These are phyloP conservation scores for Thaleichthys pacificus DNA, from an alignment of 2,797 vertebrate genomes.

Conservation along the genomic window DNA sequence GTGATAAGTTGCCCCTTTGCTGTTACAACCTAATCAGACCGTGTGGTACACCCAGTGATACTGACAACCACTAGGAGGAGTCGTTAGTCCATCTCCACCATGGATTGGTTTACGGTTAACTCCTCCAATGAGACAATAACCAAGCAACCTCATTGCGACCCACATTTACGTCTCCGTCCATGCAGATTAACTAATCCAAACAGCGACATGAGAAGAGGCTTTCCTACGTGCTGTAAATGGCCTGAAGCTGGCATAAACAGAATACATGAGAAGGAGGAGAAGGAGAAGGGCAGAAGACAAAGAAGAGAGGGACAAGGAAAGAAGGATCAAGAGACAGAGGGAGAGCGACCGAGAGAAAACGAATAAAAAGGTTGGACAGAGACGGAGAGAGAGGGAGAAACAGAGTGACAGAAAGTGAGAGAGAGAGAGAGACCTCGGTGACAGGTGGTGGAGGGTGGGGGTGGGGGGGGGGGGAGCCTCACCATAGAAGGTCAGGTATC, in stretches of 20 bases:
- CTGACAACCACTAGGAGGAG: conserved; percentile 57
- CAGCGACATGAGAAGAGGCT: neutral
- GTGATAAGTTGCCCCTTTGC: too few species aligned
- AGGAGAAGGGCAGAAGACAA: neutral
- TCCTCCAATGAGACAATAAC: too few species aligned
- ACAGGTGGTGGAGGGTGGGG: neutral
- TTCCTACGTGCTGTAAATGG: neutral
- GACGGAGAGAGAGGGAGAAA: conserved; percentile 7
- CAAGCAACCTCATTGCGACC: too few species aligned
- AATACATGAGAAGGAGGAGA: neutral
- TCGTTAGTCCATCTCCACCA: neutral
- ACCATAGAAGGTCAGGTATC: conserved; percentile 99
- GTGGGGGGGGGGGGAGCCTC: conserved; percentile 55
- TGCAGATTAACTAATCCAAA: neutral
- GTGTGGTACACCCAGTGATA: too few species aligned
- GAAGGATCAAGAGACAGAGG: conserved; percentile 7
- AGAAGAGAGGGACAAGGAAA: neutral
- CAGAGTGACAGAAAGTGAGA: conserved; percentile 1
- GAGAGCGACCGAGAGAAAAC: conserved; percentile 6
- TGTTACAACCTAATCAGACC: too few species aligned
- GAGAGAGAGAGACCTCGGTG: neutral
- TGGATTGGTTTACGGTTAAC: too few species aligned
- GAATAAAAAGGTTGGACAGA: neutral
- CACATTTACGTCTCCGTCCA: neutral
- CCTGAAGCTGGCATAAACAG: neutral